phyloP scores from a whole-genome alignment of 2,113 vertebrate species.

The Callaeas wilsoni region DNA sequence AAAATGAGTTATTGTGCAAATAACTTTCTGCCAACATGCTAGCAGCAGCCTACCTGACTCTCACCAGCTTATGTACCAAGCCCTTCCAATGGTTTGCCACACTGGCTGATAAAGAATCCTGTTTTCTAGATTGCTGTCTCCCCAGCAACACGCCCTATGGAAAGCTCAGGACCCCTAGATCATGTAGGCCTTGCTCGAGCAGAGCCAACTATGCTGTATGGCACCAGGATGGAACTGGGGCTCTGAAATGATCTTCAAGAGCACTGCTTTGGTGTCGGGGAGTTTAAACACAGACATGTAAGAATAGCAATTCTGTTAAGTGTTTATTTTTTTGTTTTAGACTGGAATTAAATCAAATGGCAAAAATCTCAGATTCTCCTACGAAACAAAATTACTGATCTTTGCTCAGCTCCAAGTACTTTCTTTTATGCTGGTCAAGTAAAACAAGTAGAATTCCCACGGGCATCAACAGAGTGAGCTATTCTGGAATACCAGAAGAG shows the following conservation, averaged over 20 bases:
- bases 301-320: background rate
- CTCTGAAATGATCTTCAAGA: background rate
- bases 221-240: background rate
- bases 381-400: background rate
- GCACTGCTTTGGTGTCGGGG: background rate
- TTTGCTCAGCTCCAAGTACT: background rate
- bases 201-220: background rate
- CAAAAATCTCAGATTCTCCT: background rate
- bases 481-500: background rate
- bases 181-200: background rate
- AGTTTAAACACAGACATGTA: background rate
- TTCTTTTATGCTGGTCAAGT: background rate
- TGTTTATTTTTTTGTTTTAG: background rate
- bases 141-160: background rate
- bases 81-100: background rate
- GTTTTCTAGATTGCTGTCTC: background rate
- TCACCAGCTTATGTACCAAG: background rate
- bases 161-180: background rate
- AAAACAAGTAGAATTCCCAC: background rate
- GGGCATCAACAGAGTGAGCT: background rate
- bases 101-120: background rate
- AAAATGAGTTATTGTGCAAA: background rate
- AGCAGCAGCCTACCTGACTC: background rate
- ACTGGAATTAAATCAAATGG: background rate
- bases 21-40: background rate